A percentile compares a stretch with the other conserved stretches of the same genome.
Conservation (phyloP, 2,888 invertebrate genomes). For the Trachelus iudaicus region DNA sequence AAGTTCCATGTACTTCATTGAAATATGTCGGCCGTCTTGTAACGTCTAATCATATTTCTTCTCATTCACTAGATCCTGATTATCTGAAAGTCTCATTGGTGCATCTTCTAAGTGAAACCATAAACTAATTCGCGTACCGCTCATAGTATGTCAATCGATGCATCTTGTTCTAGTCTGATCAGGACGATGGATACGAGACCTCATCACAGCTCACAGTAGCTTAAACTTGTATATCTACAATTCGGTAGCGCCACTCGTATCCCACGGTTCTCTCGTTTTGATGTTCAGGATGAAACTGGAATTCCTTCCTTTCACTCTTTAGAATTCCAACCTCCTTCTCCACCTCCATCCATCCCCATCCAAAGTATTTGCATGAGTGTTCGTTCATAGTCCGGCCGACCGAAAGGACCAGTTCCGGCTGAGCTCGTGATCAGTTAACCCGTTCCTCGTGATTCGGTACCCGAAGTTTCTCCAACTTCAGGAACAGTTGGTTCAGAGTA, state of each 20-base stretch:
- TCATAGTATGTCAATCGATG: not conserved
- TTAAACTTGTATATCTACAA: not conserved
- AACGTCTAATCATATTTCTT: not conserved
- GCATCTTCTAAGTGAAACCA: not conserved
- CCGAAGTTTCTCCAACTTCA: not conserved
- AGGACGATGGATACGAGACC: not conserved
- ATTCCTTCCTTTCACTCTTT: not conserved
- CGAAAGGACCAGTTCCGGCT: constrained; percentile 27
- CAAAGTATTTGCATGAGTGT: constrained; percentile 26
- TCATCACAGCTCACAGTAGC: not conserved
- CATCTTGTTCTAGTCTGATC: not conserved
- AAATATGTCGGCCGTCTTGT: not conserved
- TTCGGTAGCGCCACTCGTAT: not conserved
- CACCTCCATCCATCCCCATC: not conserved
- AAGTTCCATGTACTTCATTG: not conserved
- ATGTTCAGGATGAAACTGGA: not conserved
- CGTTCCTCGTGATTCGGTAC: constrained; percentile 9
- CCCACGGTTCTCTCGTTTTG: not conserved
- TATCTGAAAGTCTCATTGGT: not conserved
- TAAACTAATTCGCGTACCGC: not conserved
- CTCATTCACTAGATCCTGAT: not conserved
- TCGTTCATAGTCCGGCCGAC: not conserved
- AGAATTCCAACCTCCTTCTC: not conserved
- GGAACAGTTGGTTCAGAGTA: not conserved
- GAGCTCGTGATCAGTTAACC: constrained; percentile 27